Evolutionary conservation across 2,797 vertebrate species (phyloP).

Genomic region (Pempheris klunzingeri): DNA sequence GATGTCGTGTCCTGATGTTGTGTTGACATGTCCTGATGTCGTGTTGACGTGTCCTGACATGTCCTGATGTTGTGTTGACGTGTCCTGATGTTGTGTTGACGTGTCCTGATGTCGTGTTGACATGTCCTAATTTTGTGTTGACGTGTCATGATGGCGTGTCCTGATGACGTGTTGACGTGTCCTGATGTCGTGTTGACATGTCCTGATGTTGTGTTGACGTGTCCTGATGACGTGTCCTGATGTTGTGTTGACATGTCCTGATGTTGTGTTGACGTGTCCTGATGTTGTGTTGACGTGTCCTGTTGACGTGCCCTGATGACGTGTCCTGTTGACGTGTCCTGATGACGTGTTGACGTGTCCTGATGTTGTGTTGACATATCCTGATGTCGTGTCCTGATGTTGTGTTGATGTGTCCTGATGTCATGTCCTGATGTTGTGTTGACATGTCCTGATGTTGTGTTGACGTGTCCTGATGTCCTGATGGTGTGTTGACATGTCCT

Average conservation of each 20-base stretch:
- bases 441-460: neutral
- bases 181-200: neutral
- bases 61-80: neutral
- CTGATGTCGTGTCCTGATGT: neutral
- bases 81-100: neutral
- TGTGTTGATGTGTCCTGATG: too few species aligned
- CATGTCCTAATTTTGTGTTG: too few species aligned
- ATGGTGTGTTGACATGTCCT: too few species aligned
- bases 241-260: neutral
- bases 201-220: neutral
- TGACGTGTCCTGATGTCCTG: too few species aligned
- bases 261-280: neutral
- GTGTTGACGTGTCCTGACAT: neutral
- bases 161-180: too few species aligned
- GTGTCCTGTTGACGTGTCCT: too few species aligned
- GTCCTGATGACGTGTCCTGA: accelerated
- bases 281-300: too few species aligned
- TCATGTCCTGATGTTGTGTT: too few species aligned
- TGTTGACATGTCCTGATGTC: too few species aligned
- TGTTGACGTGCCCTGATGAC: too few species aligned
- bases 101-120: neutral
- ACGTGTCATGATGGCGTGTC: neutral
- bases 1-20: too few species aligned
- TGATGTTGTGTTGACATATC: neutral
- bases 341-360: neutral